These are phyloP conservation scores for Trachurus trachurus DNA, from an alignment of 2,797 vertebrate species.

Conservation along the genomic window DNA sequence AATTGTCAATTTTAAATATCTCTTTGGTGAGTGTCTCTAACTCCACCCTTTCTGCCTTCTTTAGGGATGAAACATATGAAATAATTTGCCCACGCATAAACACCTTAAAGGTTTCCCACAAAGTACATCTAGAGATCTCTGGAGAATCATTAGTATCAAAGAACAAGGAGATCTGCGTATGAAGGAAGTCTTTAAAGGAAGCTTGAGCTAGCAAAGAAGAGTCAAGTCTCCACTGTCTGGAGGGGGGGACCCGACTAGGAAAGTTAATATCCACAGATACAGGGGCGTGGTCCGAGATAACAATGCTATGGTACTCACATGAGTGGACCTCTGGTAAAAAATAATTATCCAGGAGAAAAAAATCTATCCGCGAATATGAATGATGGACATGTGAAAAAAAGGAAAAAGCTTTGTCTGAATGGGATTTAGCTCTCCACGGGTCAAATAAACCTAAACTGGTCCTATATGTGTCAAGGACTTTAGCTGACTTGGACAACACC, in stretches of 20 bases:
- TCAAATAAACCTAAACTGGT: not conserved
- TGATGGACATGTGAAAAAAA: constrained; percentile 1
- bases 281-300: not conserved
- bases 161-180: too few relatives aligned
- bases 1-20: too few relatives aligned
- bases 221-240: too few relatives aligned
- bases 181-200: not conserved
- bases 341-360: not conserved
- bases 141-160: too few relatives aligned
- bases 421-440: not conserved
- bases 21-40: too few relatives aligned
- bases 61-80: too few relatives aligned
- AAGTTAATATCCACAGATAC: not conserved
- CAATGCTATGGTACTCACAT: not conserved
- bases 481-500: too few relatives aligned
- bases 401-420: not conserved
- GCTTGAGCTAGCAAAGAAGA: too few relatives aligned
- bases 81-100: too few relatives aligned
- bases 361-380: not conserved
- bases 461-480: too few relatives aligned
- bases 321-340: not conserved
- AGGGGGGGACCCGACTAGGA: not conserved
- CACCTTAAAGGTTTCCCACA: constrained; percentile 15
- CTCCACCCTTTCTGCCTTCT: too few relatives aligned
- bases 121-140: not conserved